Conservation (phyloP, 2,113 vertebrate species). For the Loxodonta africana region DNA sequence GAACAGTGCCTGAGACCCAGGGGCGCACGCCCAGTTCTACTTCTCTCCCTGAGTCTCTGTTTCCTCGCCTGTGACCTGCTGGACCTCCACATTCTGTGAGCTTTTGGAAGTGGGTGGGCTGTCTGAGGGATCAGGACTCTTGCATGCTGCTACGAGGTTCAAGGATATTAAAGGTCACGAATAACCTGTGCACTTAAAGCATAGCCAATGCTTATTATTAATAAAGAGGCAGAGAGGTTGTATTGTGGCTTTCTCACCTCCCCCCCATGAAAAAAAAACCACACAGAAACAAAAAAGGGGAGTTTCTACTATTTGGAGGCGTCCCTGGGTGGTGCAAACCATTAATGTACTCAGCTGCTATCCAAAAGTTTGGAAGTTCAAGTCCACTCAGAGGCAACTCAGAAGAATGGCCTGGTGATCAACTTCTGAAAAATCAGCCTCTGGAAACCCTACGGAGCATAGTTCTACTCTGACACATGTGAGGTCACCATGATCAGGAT, state of each 20-base stretch:
- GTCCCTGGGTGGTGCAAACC: neutral
- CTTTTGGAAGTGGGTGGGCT: neutral
- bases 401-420: neutral
- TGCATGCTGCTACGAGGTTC: neutral
- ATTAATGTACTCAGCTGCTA: neutral
- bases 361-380: neutral
- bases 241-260: neutral
- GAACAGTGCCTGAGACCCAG: neutral
- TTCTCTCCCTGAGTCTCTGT: neutral
- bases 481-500: neutral
- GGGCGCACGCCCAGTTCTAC: fast-evolving
- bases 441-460: neutral
- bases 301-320: neutral
- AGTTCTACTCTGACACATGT: neutral
- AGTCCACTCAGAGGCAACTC: neutral
- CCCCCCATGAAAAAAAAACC: neutral
- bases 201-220: neutral
- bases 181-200: neutral
- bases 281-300: neutral
- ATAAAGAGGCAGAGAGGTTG: neutral
- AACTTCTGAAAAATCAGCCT: neutral
- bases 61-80: neutral
- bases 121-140: neutral
- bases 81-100: neutral
- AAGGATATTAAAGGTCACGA: neutral